Percentiles rank a stretch among this genome's conserved stretches.
These are phyloP conservation scores for Pantelozetes paolii DNA, from an alignment of 2,888 invertebrate species.

Conservation along the genomic window DNA sequence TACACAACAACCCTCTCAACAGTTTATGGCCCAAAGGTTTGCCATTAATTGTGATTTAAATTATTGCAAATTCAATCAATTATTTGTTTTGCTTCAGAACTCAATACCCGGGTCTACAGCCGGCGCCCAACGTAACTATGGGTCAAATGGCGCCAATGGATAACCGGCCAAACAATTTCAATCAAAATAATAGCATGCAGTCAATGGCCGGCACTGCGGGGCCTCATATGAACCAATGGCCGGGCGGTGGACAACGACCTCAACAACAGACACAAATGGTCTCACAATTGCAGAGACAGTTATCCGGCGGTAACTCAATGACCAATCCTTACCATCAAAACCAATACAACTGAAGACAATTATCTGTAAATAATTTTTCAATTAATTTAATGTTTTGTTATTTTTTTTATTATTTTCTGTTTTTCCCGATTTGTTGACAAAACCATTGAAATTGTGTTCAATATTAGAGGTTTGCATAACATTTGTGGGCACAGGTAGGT, in stretches of 20 bases:
- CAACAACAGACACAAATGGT: conserved; percentile 45
- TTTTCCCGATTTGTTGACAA: too few species aligned
- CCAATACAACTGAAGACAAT: conserved; percentile 34
- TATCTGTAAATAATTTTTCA: neutral
- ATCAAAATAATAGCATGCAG: conserved; percentile 10
- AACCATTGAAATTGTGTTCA: too few species aligned
- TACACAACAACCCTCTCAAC: conserved; percentile 36
- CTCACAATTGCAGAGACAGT: conserved; percentile 41
- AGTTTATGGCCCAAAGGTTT: conserved; percentile 41
- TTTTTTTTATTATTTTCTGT: neutral
- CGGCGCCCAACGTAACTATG: conserved; percentile 47
- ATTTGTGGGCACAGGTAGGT: too few species aligned
- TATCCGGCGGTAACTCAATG: conserved; percentile 35
- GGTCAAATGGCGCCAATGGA: conserved; percentile 44
- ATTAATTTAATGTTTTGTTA: neutral
- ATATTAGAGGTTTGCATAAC: too few species aligned
- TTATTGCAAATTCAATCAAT: neutral
- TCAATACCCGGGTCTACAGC: conserved; percentile 44
- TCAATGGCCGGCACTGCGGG: neutral
- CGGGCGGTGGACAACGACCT: conserved; percentile 24
- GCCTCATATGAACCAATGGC: conserved; percentile 42
- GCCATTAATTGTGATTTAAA: neutral
- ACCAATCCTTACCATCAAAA: conserved; percentile 40
- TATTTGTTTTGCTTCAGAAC: conserved; percentile 40
- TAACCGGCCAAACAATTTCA: neutral